Conservation (phyloP, 2,888 invertebrate genomes). For the Hololepta plana region DNA sequence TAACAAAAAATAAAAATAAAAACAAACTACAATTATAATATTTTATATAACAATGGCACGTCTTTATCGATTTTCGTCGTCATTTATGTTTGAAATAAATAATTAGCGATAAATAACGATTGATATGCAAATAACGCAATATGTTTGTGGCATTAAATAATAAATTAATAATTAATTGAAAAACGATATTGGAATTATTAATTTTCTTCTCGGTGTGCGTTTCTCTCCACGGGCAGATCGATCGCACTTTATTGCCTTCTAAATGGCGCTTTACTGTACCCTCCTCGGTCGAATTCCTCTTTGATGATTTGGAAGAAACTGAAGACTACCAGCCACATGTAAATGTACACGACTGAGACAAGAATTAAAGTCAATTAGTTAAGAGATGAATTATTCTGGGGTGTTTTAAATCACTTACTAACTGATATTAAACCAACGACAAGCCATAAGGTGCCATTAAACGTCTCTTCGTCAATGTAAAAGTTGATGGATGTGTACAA, state of each 20-base stretch:
- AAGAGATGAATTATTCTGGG: background rate
- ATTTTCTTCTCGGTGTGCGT: no score
- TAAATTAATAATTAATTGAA: no score
- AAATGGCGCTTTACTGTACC: conserved; percentile 59
- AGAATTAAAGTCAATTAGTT: conserved; percentile 5
- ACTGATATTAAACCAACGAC: conserved; percentile 40
- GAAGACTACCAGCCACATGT: conserved; percentile 71
- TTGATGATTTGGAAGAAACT: conserved; percentile 58
- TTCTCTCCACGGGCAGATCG: no score
- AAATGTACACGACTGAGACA: conserved; percentile 54
- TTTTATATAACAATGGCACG: no score
- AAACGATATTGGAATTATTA: no score
- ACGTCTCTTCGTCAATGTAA: conserved; percentile 39
- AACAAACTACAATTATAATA: no score
- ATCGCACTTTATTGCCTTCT: conserved; percentile 26
- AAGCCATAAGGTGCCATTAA: conserved; percentile 40
- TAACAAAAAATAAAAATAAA: no score
- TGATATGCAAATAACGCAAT: no score
- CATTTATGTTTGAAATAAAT: no score
- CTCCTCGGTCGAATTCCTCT: conserved; percentile 50
- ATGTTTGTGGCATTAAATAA: no score
- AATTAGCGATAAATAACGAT: no score
- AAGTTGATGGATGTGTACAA: conserved; percentile 61
- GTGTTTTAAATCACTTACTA: conserved; percentile 29
- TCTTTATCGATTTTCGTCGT: no score